Evolutionary conservation across 2,888 invertebrate genomes (phyloP), one percentile per base, ranked within the genome.

Genomic region (Macaria liturata): DNA sequence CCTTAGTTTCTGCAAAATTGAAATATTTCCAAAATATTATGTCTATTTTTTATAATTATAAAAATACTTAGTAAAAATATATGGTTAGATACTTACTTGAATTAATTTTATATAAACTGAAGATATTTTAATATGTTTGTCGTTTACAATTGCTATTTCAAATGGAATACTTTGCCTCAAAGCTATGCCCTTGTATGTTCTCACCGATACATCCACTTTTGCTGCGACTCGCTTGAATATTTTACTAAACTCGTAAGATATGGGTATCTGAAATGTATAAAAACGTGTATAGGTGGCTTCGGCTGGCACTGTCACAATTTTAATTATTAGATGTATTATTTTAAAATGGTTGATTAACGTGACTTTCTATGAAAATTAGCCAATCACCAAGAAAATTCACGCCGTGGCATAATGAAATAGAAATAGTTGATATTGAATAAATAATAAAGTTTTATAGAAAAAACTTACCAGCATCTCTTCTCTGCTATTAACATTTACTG

Each of bases 121-220:
- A 3, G 73, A 72, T 58, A 90, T 77, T 69, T 70, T 81, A 3
- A 77, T 73, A 66, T 74, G 79, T 32, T 76, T 83, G 34, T 84
- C 78, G 67, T 91, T 91, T 32, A 61, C 68, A 46, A 91, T 75
- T 42, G 73, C 79, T 6, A 83, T 64, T 70, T 84, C 81, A 46
- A 89, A 81, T 3, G 85, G 84, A 54, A 87, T 64, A 0, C 57
- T 74, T 70, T 91, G 89, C 49, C 76, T 80, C 0, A 82, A 72
- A 4, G 86, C 79, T 62, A 87, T 84, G 4, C 78, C 84, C 65
- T 64, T 79, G 40, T 80, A 87, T 0, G 87, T 88, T 77, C 80
- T 86, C 1, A 91, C 53, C 55, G 70, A 67, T 47, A 88, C 59
- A 4, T 68, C 64, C 31, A 91, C 69, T 43, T 67, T 71, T 47